phyloP scores from a whole-genome alignment of 2,113 vertebrate species.

The Promerops cafer region DNA sequence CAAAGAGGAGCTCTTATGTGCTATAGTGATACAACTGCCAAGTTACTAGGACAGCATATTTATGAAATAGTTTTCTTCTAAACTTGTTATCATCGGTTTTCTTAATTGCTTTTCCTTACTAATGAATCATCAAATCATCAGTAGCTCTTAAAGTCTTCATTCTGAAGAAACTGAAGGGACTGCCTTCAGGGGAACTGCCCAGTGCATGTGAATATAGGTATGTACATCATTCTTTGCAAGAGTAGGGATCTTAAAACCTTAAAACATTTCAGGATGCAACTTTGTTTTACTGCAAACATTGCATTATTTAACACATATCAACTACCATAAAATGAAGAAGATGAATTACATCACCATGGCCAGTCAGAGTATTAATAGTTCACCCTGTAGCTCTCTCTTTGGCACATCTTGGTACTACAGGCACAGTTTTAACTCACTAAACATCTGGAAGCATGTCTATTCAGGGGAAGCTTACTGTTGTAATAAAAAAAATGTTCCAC shows the following conservation, averaged over 20 bases:
- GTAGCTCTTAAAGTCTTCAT: not conserved
- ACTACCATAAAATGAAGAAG: not conserved
- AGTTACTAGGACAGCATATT: not conserved
- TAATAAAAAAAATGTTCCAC: conserved; percentile 49
- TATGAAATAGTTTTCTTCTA: not conserved
- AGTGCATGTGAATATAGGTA: too few relatives aligned
- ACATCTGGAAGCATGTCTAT: conserved; percentile 49
- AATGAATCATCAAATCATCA: not conserved
- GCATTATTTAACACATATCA: not conserved
- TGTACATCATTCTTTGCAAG: not conserved
- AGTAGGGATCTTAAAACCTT: not conserved
- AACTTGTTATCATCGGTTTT: not conserved
- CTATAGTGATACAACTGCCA: not conserved
- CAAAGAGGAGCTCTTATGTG: not conserved
- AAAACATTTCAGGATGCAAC: not conserved
- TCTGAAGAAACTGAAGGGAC: not conserved
- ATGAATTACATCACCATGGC: not conserved
- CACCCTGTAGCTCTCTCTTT: not conserved
- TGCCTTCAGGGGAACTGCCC: not conserved
- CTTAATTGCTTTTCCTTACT: not conserved
- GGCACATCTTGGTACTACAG: not conserved
- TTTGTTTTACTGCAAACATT: not conserved
- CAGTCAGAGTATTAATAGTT: not conserved
- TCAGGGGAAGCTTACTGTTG: conserved; percentile 12
- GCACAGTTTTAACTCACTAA: conserved; percentile 20